These are phyloP conservation scores for Hemistola chrysoprasaria DNA, from an alignment of 2,888 invertebrate genomes.

Conservation along the genomic window DNA sequence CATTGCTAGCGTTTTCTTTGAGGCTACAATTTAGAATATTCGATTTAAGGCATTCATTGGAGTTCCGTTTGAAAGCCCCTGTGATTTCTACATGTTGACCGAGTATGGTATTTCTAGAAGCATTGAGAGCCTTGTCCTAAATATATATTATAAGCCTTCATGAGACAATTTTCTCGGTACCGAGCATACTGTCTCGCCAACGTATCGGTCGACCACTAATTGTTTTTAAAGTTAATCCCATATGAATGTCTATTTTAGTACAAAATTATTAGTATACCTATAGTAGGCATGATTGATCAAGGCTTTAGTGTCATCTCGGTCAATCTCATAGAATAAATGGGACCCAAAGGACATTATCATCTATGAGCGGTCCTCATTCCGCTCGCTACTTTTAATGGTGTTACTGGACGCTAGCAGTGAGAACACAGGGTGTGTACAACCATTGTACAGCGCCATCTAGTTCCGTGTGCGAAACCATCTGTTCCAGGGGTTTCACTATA, in stretches of 20 bases:
- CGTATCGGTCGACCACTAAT: no score
- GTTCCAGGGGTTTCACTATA: slow-evolving; percentile 1
- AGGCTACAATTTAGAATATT: slow-evolving; percentile 21
- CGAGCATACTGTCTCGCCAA: no score
- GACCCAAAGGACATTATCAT: no score
- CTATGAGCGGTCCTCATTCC: neutral
- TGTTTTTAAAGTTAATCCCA: no score
- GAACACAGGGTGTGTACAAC: slow-evolving; percentile 35
- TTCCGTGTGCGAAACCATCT: slow-evolving; percentile 1
- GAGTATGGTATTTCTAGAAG: neutral
- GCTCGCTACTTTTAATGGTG: neutral
- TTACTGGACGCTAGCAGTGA: slow-evolving; percentile 39
- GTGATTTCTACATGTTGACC: slow-evolving; percentile 1
- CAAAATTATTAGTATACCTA: no score
- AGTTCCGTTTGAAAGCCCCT: slow-evolving; percentile 1
- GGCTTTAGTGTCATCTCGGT: no score
- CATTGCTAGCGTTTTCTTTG: slow-evolving; percentile 40
- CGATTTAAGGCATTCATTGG: slow-evolving; percentile 13
- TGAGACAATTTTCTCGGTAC: no score
- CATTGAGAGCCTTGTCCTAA: no score
- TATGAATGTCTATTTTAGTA: no score
- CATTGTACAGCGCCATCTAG: slow-evolving; percentile 21
- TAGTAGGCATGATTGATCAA: no score
- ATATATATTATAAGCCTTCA: no score
- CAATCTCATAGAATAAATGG: no score